Evolutionary conservation across 35 echinoderm and acorn worm genomes (phyloP).

Genomic region (Heliocidaris tuberculata): DNA sequence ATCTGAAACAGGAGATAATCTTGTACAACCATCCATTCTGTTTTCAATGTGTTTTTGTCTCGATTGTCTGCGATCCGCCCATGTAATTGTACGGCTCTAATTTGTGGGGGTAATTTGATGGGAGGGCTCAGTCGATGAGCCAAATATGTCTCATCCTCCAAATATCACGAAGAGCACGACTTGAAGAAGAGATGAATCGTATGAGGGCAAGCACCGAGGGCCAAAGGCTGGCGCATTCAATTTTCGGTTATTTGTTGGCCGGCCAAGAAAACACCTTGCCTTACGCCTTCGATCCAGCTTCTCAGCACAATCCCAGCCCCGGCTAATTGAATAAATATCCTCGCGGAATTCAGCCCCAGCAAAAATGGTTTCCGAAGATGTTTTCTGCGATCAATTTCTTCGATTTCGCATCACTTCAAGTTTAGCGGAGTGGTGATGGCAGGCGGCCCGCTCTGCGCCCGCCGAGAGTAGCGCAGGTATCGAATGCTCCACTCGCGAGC

Average conservation of each 20-base stretch:
- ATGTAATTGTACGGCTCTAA: not conserved
- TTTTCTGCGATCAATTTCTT: constrained; percentile 52
- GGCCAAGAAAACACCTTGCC: constrained; percentile 34
- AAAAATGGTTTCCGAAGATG: constrained; percentile 54
- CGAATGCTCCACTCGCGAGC: constrained; percentile 38
- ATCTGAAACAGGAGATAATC: too few species aligned
- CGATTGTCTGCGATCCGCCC: not conserved
- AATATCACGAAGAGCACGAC: not conserved
- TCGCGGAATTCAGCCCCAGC: constrained; percentile 49
- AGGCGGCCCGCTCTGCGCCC: constrained; percentile 26
- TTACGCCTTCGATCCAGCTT: not conserved
- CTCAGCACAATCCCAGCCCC: constrained; percentile 24
- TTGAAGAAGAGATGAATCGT: not conserved
- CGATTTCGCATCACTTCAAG: constrained; percentile 45
- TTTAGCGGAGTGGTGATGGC: constrained; percentile 37
- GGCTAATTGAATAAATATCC: constrained; percentile 53
- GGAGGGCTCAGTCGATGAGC: not conserved
- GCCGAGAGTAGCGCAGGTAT: constrained; percentile 24
- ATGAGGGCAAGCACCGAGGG: not conserved
- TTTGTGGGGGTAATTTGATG: not conserved
- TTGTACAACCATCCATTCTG: too few species aligned
- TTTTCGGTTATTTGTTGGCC: constrained; percentile 17
- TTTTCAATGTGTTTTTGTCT: too few species aligned
- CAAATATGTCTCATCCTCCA: not conserved
- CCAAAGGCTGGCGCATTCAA: not conserved